phyloP scores from a whole-genome alignment of 2,113 vertebrate genomes.

The Hydropotes inermis region DNA sequence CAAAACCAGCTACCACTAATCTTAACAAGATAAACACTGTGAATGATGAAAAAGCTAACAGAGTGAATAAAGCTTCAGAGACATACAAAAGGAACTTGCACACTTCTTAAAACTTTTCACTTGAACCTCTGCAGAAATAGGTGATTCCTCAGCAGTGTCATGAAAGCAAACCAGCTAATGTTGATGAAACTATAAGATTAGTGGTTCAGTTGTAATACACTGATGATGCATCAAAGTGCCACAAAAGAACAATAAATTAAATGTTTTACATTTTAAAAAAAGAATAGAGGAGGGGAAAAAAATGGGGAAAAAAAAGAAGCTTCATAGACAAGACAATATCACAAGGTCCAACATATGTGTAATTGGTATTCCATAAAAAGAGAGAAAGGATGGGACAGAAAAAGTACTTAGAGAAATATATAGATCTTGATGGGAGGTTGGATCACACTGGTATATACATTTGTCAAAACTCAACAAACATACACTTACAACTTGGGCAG shows the following conservation, averaged over 20 bases:
- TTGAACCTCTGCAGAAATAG: slow-evolving; percentile 71
- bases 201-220: slow-evolving; percentile 79
- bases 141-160: slow-evolving; percentile 53
- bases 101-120: slow-evolving; percentile 83
- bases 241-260: slow-evolving; percentile 53
- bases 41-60: slow-evolving; percentile 90
- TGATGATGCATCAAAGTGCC: background rate
- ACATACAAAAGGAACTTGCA: slow-evolving; percentile 88
- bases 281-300: background rate
- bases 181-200: slow-evolving; percentile 80
- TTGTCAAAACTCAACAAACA: slow-evolving; percentile 39
- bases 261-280: slow-evolving; percentile 76
- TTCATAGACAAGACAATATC: background rate
- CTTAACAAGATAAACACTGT: slow-evolving; percentile 89
- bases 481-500: background rate
- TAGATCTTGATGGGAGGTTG: background rate
- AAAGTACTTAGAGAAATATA: slow-evolving; percentile 21
- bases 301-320: background rate
- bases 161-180: slow-evolving; percentile 73
- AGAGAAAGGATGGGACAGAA: background rate
- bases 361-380: background rate
- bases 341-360: background rate
- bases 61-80: slow-evolving; percentile 87
- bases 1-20: slow-evolving; percentile 83
- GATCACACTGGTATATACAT: background rate